Conservation (phyloP, 2,888 invertebrate species). For the Serrognathus titanus region DNA sequence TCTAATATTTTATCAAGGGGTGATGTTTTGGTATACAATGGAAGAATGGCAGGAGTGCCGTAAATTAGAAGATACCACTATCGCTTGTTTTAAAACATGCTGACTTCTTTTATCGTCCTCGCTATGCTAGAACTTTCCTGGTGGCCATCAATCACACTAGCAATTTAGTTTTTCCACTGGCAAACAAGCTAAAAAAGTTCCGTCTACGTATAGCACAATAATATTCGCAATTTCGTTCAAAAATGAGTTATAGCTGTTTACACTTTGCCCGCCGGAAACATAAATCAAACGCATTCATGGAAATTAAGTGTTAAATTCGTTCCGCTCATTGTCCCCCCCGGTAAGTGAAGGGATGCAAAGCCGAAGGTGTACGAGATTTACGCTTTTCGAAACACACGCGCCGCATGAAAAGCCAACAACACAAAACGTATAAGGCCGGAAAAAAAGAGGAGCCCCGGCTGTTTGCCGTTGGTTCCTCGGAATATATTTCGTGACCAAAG, state of each 20-base stretch:
- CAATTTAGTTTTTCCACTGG: constrained; percentile 16
- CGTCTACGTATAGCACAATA: constrained; percentile 17
- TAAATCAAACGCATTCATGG: constrained; percentile 26
- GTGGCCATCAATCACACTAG: constrained; percentile 16
- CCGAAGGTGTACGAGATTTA: not conserved
- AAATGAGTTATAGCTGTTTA: constrained; percentile 32
- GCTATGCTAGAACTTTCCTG: constrained; percentile 15
- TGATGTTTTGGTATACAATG: no score
- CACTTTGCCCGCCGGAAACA: constrained; percentile 30
- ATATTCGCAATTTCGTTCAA: constrained; percentile 26
- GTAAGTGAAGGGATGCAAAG: not conserved
- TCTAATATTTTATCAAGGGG: no score
- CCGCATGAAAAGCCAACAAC: not conserved
- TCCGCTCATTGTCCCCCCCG: no score
- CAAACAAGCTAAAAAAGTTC: constrained; percentile 18
- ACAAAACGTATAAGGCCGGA: not conserved
- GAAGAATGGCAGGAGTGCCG: not conserved
- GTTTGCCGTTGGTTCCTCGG: constrained; percentile 30
- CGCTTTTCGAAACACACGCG: not conserved
- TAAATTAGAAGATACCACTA: constrained; percentile 10
- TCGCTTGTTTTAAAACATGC: constrained; percentile 13
- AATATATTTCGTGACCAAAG: constrained; percentile 37
- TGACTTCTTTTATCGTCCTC: constrained; percentile 9
- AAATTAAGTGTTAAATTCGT: constrained; percentile 9
- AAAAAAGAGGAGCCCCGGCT: constrained; percentile 9